A percentile compares a stretch with the other conserved stretches of the same genome.
Evolutionary conservation across 2,888 invertebrate genomes (phyloP).

Genomic region (Ethmia dodecea): DNA sequence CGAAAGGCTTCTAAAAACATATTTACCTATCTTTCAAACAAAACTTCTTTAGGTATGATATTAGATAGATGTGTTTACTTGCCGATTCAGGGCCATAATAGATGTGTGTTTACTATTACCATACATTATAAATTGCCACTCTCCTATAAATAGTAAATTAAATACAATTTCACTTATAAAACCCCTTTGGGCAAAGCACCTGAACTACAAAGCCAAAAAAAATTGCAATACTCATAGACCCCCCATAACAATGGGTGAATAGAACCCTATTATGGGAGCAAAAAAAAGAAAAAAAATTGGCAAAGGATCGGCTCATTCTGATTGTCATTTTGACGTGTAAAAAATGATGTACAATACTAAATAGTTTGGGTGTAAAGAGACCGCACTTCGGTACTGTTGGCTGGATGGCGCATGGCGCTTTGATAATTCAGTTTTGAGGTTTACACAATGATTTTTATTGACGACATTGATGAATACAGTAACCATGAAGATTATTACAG

Average conservation of each 20-base stretch:
- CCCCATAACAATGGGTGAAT: slow-evolving; percentile 55
- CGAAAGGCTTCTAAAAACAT: no score
- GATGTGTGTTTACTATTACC: no score
- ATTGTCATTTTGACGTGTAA: slow-evolving; percentile 49
- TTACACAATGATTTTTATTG: no score
- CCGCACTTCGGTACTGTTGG: slow-evolving; percentile 16
- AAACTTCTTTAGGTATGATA: no score
- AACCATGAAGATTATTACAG: no score
- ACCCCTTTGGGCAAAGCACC: slow-evolving; percentile 25
- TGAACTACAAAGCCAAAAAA: slow-evolving; percentile 26
- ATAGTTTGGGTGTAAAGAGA: slow-evolving; percentile 24
- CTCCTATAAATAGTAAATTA: no score
- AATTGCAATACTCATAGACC: slow-evolving; percentile 52
- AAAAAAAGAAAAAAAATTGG: slow-evolving; percentile 55
- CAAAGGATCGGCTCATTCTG: slow-evolving; percentile 34
- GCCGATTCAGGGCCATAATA: no score
- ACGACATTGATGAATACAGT: no score
- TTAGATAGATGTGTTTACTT: no score
- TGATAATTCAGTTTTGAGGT: background rate
- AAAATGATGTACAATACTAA: slow-evolving; percentile 49
- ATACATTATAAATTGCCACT: no score
- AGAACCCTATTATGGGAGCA: slow-evolving; percentile 32
- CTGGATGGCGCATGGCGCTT: slow-evolving; percentile 19
- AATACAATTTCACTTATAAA: no score
- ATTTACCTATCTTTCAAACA: no score